These are phyloP conservation scores for Pseudorectes ferrugineus DNA, from an alignment of 2,113 vertebrate species.

Conservation along the genomic window DNA sequence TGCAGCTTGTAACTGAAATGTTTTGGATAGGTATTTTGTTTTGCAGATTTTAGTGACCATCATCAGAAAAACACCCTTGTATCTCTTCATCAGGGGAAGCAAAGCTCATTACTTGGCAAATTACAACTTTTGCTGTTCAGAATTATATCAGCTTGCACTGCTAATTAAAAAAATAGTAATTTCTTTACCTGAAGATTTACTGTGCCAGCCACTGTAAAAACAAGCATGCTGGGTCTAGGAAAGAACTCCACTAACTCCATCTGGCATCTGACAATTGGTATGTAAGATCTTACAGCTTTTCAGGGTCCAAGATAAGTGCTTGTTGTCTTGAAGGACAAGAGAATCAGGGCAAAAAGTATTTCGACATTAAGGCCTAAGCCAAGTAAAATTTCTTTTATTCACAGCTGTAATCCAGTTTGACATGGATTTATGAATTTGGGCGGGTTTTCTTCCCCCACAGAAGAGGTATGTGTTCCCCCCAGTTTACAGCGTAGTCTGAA, in stretches of 20 bases:
- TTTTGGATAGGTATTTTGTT: not conserved
- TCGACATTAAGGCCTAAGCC: not conserved
- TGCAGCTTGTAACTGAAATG: not conserved
- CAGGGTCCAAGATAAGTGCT: not conserved
- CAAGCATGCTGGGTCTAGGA: not conserved
- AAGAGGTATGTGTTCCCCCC: rapidly evolving
- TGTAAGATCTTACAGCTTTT: not conserved
- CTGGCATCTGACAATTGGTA: not conserved
- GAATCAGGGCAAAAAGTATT: not conserved
- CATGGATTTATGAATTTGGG: not conserved
- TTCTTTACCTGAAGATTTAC: not conserved
- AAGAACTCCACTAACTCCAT: not conserved
- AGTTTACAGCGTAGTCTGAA: rapidly evolving
- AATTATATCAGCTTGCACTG: not conserved
- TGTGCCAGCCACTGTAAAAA: not conserved
- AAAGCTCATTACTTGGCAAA: not conserved
- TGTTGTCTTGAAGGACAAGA: not conserved
- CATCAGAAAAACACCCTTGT: not conserved
- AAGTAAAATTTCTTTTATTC: not conserved
- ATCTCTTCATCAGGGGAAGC: not conserved
- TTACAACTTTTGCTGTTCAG: not conserved
- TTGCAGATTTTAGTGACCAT: not conserved
- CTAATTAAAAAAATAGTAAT: not conserved
- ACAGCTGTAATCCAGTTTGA: not conserved
- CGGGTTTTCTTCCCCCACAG: not conserved